Evolutionary conservation across 1,140 invertebrate genomes (phyloP).

Genomic region (Lutraria rhynchaena): DNA sequence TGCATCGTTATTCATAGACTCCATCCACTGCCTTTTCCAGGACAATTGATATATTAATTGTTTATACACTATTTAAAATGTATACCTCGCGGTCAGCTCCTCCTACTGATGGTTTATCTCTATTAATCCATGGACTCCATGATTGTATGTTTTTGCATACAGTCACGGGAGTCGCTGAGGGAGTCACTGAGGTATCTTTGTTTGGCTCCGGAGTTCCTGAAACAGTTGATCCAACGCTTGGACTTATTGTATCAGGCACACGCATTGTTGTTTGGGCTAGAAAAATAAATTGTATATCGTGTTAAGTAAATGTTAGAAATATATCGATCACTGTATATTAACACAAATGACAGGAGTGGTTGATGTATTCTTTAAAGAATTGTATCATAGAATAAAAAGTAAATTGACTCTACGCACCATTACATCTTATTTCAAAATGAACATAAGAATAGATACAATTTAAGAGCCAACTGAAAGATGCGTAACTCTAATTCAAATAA

Average conservation of each 20-base stretch:
- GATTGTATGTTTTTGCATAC: not conserved
- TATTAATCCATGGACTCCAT: conserved; percentile 69
- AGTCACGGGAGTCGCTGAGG: conserved; percentile 29
- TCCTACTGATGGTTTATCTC: conserved; percentile 56
- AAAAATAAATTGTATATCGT: not conserved
- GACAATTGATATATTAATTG: no score
- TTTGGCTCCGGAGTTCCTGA: not conserved
- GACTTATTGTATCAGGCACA: not conserved
- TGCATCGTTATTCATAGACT: no score
- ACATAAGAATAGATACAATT: no score
- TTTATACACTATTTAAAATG: no score
- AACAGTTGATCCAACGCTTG: not conserved
- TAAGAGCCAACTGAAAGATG: no score
- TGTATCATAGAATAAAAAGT: no score
- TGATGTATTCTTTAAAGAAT: no score
- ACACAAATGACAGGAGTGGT: not conserved
- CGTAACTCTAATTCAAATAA: no score
- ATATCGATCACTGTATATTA: not conserved
- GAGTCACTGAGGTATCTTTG: not conserved
- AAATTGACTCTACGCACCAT: no score
- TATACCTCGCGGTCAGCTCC: conserved; percentile 65
- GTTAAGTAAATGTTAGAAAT: not conserved
- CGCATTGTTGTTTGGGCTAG: conserved; percentile 8
- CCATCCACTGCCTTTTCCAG: no score
- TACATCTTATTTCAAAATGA: no score